Evolutionary conservation across 2,888 invertebrate species (phyloP), one percentile per base, ranked within the genome.

Genomic region (Bugulina stolonifera): DNA sequence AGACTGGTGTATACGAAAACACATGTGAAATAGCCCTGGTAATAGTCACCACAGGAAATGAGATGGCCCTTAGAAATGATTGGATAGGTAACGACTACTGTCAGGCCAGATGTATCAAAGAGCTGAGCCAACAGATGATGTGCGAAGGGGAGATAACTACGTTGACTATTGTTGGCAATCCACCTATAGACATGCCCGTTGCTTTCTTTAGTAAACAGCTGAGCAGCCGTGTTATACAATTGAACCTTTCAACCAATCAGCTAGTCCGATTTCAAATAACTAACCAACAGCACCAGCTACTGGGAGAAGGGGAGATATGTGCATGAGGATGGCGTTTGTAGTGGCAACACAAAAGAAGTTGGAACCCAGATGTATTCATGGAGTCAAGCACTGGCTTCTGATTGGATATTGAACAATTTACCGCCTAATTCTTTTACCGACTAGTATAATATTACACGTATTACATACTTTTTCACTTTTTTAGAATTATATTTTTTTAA

Each of bases 171-270:
- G 5, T 32, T 14, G 32, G 25, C 5, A 32, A 64, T 25, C 64
- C 64, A 3, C 29, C 32, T 10, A 22, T 25, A 64, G 27, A 14
- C n/a, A n/a, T 64, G 14, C 27, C 64, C 3, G 64, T 64, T 29
- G 64, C 64, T 2, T 64, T 64, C 34, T 64, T 64, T 34, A 64
- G 64, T n/a, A 64, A 64, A 64, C 64, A 64, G n/a, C 10, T 25
- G 27, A 25, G 25, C 18, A 25, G 27, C 32, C 22, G 64, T 25
- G 29, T 64, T 14, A 14, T 64, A 1, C 25, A 25, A 25, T 32
- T 22, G 3, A 27, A 32, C n/a, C 27, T 27, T 3, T 27, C 64
- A 32, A 27, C 64, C 5, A 64, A 64, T 29, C 64, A 64, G n/a
- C 5, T 64, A 27, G 14, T 64, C 18, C 22, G 27, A 64, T 64